phyloP scores from a whole-genome alignment of 2,797 vertebrate species.

The Poliocrania exsul region DNA sequence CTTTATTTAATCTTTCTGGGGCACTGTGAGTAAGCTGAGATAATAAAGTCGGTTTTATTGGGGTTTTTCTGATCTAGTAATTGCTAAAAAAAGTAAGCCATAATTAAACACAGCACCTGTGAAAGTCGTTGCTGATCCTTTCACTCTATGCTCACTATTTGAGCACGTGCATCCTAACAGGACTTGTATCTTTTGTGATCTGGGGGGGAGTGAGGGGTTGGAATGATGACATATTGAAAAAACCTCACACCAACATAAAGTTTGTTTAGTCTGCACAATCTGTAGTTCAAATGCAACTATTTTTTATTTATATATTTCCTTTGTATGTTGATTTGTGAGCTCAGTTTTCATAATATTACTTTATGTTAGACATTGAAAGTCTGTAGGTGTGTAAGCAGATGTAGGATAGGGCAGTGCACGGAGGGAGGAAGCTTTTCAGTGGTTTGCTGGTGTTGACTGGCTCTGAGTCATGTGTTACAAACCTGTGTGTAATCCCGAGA shows the following conservation, averaged over 20 bases:
- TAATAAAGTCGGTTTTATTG: neutral
- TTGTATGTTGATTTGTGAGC: neutral
- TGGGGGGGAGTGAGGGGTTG: neutral
- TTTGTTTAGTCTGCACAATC: neutral
- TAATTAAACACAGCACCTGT: neutral
- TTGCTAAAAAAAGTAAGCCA: neutral
- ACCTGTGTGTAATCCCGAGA: neutral
- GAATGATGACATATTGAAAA: neutral
- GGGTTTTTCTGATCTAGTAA: neutral
- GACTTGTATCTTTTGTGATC: neutral
- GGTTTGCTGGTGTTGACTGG: neutral
- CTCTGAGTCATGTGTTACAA: neutral
- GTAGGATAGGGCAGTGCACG: rapidly evolving
- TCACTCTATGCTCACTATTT: neutral
- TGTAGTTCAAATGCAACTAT: neutral
- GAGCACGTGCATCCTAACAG: neutral
- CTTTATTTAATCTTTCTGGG: neutral
- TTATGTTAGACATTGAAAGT: rapidly evolving
- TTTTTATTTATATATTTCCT: neutral
- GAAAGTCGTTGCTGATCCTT: neutral
- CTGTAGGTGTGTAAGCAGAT: neutral
- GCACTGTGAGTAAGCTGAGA: neutral
- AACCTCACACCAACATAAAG: neutral
- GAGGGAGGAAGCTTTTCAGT: neutral
- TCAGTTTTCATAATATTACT: neutral